Evolutionary conservation across 2,797 vertebrate genomes (phyloP), one percentile per base, ranked within the genome.

Genomic region (Sebastes iracundus): DNA sequence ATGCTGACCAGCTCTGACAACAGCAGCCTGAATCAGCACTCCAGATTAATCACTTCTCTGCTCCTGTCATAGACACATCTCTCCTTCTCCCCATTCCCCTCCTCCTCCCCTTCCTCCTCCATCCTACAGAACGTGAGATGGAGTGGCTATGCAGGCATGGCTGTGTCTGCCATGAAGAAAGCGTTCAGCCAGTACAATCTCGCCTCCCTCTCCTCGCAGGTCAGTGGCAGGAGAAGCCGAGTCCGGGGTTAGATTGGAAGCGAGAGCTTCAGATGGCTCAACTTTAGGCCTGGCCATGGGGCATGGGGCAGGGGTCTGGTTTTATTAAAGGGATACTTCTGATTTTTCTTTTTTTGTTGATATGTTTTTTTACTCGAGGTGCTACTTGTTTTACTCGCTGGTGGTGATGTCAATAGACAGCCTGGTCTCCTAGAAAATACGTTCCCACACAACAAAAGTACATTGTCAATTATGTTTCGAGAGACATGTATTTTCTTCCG

Each of bases 121-220:
- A 63, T 81, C 88, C 90, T 90, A 77, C 95, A 96, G 96, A 95
- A 84, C 74, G 79, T 96, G 89, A 95, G 95, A 87, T 96, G 96
- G 96, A 96, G 92, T 84, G 89, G 96, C 81, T 96, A 95, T 83
- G 94, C 94, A 32, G 92, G 95, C 38, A 75, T 95, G 77, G 95
- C 95, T 25, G 88, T 96, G 89, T 95, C 96, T 59, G 94, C 95
- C 87, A 96, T 96, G 95, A 96, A 96, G 95, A 96, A 96, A 92
- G 93, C 94, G 10, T 96, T 96, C 91, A 94, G 91, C 94, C 95
- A 95, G 87, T 95, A 93, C 93, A 95, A 93, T 92, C 90, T 96
- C 85, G 89, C 93, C 85, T 93, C 95, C 62, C 87, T 96, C 84
- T 96, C 96, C 90, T 91, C 95, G 76, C 96, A 96, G 95, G 96